phyloP scores from a whole-genome alignment of 1,140 invertebrate species.

The Anastatus disparis region DNA sequence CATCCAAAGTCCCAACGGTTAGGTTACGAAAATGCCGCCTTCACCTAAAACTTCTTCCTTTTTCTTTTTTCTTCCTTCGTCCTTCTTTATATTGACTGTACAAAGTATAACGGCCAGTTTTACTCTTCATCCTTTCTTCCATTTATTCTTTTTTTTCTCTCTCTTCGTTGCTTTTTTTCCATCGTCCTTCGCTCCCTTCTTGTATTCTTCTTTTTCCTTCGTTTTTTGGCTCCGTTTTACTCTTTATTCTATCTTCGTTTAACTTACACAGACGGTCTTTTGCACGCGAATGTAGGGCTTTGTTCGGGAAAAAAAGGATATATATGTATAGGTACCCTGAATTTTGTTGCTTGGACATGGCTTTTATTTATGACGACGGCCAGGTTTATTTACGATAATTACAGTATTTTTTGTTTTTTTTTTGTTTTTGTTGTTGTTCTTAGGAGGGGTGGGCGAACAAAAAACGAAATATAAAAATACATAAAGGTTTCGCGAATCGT shows the following conservation, averaged over 20 bases:
- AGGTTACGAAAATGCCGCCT: too few species aligned
- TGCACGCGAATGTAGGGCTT: constrained; percentile 10
- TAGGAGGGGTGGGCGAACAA: too few species aligned
- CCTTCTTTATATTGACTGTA: too few species aligned
- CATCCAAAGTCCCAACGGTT: constrained; percentile 30
- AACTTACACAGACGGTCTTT: neutral
- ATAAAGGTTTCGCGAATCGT: too few species aligned
- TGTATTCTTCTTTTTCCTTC: neutral
- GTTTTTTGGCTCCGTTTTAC: neutral
- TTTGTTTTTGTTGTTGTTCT: too few species aligned
- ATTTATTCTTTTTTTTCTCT: neutral
- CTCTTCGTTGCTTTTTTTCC: constrained; percentile 1
- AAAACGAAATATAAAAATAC: too few species aligned
- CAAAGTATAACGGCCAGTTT: constrained; percentile 22
- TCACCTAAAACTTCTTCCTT: too few species aligned
- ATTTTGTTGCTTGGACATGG: constrained; percentile 2
- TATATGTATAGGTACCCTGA: neutral
- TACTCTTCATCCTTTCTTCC: too few species aligned
- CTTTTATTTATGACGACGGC: constrained; percentile 22
- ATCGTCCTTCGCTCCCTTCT: neutral
- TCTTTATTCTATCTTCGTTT: too few species aligned
- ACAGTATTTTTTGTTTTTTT: neutral
- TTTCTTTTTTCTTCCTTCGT: neutral
- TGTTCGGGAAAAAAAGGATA: neutral
- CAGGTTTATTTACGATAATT: constrained; percentile 31